Evolutionary conservation across 2,797 vertebrate species (phyloP), one percentile per base, ranked within the genome.

Genomic region (Danio jaintianensis): DNA sequence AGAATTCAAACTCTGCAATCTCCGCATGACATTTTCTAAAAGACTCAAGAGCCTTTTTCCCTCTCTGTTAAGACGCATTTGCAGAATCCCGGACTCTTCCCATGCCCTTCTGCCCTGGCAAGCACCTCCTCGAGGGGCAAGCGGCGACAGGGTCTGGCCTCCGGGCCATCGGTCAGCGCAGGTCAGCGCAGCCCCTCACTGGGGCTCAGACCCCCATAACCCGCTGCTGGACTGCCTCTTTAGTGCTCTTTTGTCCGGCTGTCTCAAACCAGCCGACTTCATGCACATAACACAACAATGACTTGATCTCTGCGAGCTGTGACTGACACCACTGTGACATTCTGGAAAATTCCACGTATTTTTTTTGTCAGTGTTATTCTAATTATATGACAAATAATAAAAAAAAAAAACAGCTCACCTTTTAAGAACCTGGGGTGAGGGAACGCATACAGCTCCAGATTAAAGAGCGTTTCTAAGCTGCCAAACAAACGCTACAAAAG

Each of bases 121-220:
- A 95, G 94, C 95, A 90, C 94, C 93, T 91, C 94, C 94, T 96
- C 93, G 93, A 91, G 93, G 95, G 93, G 94, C 88, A 92, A 78
- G 91, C 86, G 87, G 88, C 92, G 89, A 92, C 92, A 90, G 83
- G 83, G 84, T 89, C 88, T 91, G 77, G 88, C 93, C 92, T 94
- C 92, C 42, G 89, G 95, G 90, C 89, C 96, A 90, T 78, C 89
- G 94, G 94, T 95, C 93, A 96, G 94, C 94, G 94, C 94, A 91
- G 95, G 94, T 96, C 94, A 94, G 87, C 84, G 81, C 50, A 92
- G 94, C 95, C 93, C 94, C 88, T 86, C 85, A 72, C 77, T 82
- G 91, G 93, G 92, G 91, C 81, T 86, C 82, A 88, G 84, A 91
- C 91, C 91, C 89, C 89, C 81, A 78, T 91, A 90, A 92, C 93